Percentiles rank a stretch among this genome's conserved stretches.
Conservation (phyloP, 1,140 invertebrate genomes). For the honey bee (Apis mellifera) region DNA sequence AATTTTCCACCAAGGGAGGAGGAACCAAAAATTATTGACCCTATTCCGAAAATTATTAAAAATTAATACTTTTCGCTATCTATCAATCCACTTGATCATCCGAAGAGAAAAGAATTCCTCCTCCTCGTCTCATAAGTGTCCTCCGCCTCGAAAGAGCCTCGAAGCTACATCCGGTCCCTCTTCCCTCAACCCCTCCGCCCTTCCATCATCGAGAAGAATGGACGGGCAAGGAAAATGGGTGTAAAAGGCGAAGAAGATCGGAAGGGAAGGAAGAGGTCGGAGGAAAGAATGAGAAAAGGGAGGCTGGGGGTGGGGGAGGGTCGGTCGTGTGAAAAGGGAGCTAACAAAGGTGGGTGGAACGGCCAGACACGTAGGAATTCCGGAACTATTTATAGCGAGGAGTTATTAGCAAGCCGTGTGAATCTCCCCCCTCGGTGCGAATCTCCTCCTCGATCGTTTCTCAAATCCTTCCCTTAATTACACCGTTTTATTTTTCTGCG, state of each 20-base stretch:
- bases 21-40: no score
- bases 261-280: neutral
- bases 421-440: neutral
- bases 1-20: no score
- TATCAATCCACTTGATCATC: slow-evolving; percentile 1
- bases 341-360: slow-evolving; percentile 44
- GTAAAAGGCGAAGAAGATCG: neutral
- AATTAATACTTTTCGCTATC: no score
- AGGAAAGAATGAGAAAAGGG: neutral
- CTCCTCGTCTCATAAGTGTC: slow-evolving; percentile 9
- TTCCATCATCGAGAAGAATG: slow-evolving; percentile 24
- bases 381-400: slow-evolving; percentile 34
- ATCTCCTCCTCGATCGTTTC: slow-evolving; percentile 3
- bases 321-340: slow-evolving; percentile 39
- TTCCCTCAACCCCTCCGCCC: slow-evolving; percentile 34
- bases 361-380: slow-evolving; percentile 39
- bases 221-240: neutral
- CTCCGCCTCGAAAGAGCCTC: slow-evolving; percentile 37
- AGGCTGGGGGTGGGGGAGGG: slow-evolving; percentile 5
- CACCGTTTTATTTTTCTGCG: neutral
- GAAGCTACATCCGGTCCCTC: slow-evolving; percentile 11
- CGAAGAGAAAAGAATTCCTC: neutral
- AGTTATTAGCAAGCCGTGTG: slow-evolving; percentile 36
- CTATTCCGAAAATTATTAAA: neutral
- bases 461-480: slow-evolving; percentile 31